Evolutionary conservation across 2,888 invertebrate species (phyloP), one percentile per base, ranked within the genome.

Genomic region (Thymelicus sylvestris): DNA sequence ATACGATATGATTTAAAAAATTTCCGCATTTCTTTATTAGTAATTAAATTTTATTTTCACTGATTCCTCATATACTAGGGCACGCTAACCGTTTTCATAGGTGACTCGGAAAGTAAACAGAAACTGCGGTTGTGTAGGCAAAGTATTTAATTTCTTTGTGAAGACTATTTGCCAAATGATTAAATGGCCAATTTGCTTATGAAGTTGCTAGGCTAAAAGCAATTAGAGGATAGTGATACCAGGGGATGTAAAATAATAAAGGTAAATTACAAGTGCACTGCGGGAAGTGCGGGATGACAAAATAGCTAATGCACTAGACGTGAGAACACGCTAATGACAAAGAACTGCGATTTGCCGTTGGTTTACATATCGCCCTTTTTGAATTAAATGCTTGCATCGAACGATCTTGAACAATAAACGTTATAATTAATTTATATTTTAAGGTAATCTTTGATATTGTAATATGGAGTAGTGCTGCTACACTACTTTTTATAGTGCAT

Each of bases 271-370:
- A 59, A 74, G 66, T 73, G 73, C 79, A 77, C 77, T 79, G 75
- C 38, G 79, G 80, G 86, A 88, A 90, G 88, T 79, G 75, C 38
- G 79, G 80, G 86, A 88, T 90, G 88, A 90, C 88, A 91, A 91
- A 90, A 91, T 91, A 88, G 88, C 86, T 86, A 89, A 89, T 87
- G 85, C 83, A 85, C 83, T 86, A 84, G 87, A 90, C 90, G 92
- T 90, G 88, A 89, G 89, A 88, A 85, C 85, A 85, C 85, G 88
- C 86, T 89, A 90, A 89, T 89, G 90, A 90, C 88, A 86, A 86
- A 87, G 86, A 86, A 86, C 87, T 83, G 83, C 84, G 82, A 79
- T 76, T 73, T 74, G 72, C 67, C 81, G 74, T 64, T 48, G 84
- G 88, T 64, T 87, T 84, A 91, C 88, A 91, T 90, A 88, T 72